Conservation (phyloP, 2,797 vertebrate genomes). For the Channa striata region DNA sequence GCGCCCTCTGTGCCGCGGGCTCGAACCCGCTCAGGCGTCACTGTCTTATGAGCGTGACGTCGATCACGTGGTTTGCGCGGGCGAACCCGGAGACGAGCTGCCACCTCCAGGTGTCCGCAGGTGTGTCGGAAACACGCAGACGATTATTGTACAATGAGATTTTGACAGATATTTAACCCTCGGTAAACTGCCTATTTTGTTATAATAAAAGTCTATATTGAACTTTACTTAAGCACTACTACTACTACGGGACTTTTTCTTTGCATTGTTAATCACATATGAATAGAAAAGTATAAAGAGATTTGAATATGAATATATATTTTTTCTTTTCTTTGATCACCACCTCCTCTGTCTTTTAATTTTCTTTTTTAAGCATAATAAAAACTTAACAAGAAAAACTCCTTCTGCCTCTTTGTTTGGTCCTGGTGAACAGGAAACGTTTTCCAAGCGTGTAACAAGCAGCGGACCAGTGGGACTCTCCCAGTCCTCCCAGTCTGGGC, state of each 20-base stretch:
- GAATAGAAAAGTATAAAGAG: slow-evolving; percentile 84
- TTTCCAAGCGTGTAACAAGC: no score
- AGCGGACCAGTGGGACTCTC: no score
- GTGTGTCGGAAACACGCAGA: slow-evolving; percentile 78
- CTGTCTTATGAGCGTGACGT: slow-evolving; percentile 74
- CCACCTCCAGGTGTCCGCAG: slow-evolving; percentile 76
- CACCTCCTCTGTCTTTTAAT: slow-evolving; percentile 86
- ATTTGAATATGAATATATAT: slow-evolving; percentile 89
- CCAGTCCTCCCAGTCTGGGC: no score
- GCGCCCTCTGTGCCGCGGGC: slow-evolving; percentile 24
- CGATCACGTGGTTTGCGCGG: slow-evolving; percentile 43
- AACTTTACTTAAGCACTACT: slow-evolving; percentile 95
- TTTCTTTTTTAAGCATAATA: slow-evolving; percentile 89
- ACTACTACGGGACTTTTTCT: slow-evolving; percentile 95
- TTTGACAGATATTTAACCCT: slow-evolving; percentile 96
- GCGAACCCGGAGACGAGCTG: slow-evolving; percentile 75
- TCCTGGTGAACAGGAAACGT: no score
- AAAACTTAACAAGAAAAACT: slow-evolving; percentile 80
- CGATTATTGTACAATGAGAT: slow-evolving; percentile 86
- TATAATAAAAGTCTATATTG: slow-evolving; percentile 97
- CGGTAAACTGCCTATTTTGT: slow-evolving; percentile 99
- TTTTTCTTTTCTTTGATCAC: slow-evolving; percentile 88
- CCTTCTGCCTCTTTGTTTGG: neutral
- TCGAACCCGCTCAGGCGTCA: slow-evolving; percentile 14
- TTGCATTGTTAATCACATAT: slow-evolving; percentile 89